phyloP scores from a whole-genome alignment of 2,797 vertebrate species.

The Tadarida brasiliensis region DNA sequence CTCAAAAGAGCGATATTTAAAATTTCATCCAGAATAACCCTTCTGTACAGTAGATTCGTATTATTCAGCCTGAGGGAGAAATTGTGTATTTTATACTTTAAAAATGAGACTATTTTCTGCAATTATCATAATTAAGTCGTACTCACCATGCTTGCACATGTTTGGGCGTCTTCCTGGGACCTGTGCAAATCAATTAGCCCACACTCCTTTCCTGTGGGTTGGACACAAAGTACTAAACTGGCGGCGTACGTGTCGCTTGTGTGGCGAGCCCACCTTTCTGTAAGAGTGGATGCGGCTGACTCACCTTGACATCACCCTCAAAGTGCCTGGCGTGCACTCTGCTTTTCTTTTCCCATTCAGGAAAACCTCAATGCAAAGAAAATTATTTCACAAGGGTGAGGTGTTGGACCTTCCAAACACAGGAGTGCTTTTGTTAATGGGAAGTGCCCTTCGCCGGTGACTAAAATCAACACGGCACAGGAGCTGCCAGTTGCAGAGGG shows the following conservation, averaged over 20 bases:
- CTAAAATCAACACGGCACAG: not conserved
- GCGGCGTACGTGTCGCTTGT: not conserved
- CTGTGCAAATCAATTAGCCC: not conserved
- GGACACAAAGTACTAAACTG: not conserved
- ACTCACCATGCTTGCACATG: not conserved
- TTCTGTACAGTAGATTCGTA: not conserved
- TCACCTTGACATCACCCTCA: constrained; percentile 46
- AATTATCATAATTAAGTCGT: not conserved
- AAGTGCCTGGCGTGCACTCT: not conserved
- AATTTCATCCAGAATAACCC: not conserved
- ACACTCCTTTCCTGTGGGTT: not conserved
- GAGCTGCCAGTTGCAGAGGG: not conserved
- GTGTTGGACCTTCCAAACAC: not conserved
- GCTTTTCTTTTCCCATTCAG: not conserved
- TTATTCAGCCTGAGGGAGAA: not conserved
- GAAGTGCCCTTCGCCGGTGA: not conserved
- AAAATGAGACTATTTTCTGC: not conserved
- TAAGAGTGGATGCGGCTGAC: not conserved
- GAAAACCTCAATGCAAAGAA: not conserved
- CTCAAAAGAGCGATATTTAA: not conserved
- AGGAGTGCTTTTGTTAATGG: not conserved
- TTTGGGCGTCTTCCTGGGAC: not conserved
- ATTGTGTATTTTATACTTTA: not conserved
- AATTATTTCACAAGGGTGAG: not conserved
- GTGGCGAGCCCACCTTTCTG: not conserved